Evolutionary conservation across 2,888 invertebrate species (phyloP).

Genomic region (Protonemura montana): DNA sequence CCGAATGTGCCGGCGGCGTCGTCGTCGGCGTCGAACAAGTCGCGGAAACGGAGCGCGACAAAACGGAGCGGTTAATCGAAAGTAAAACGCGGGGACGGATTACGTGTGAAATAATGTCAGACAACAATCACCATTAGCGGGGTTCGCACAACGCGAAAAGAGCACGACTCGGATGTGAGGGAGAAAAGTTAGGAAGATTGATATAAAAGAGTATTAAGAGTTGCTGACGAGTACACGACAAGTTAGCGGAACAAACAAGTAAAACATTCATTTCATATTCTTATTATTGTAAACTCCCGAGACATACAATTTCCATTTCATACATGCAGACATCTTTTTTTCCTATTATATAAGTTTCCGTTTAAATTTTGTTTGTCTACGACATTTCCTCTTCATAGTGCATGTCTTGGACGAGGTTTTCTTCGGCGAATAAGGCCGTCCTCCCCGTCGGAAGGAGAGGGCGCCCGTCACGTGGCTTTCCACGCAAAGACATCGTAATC

Average conservation of each 20-base stretch:
- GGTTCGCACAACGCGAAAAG: background rate
- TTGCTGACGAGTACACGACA: background rate
- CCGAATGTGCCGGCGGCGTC: background rate
- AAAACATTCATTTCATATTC: slow-evolving; percentile 17
- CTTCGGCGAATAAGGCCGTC: background rate
- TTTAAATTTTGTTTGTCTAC: slow-evolving; percentile 3
- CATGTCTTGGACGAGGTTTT: background rate
- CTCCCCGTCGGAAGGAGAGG: slow-evolving; percentile 14
- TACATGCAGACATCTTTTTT: background rate
- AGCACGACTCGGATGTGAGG: background rate
- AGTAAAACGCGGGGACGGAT: background rate
- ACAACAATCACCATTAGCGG: background rate
- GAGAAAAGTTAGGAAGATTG: background rate
- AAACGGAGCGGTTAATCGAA: background rate
- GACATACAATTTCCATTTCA: slow-evolving; percentile 19
- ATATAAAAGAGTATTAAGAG: background rate
- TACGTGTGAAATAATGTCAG: background rate
- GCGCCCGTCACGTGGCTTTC: background rate
- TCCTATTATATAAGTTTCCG: slow-evolving; percentile 7
- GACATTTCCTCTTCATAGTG: slow-evolving; percentile 10
- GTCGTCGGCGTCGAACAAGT: background rate
- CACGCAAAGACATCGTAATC: background rate
- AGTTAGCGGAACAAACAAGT: slow-evolving; percentile 5
- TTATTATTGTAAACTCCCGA: background rate
- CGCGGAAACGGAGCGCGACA: background rate